These are phyloP conservation scores for Drosophila willistoni DNA, from an alignment of 1,140 invertebrate genomes.

Conservation along the genomic window DNA sequence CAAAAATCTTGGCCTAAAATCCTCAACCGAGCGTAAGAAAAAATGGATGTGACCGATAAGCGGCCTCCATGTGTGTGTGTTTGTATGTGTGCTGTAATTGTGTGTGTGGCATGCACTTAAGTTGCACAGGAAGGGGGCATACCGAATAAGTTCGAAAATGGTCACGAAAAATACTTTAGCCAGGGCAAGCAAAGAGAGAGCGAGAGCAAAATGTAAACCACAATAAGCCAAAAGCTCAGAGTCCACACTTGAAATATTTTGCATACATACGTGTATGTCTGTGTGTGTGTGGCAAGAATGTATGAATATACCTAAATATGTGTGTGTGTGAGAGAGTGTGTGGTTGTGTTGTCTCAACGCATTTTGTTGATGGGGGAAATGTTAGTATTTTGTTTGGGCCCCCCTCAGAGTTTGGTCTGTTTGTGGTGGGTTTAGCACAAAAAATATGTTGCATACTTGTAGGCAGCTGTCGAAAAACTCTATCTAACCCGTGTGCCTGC, in stretches of 20 bases:
- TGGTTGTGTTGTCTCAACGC: conserved; percentile 28
- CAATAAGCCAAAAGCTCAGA: conserved; percentile 62
- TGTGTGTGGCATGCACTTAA: conserved; percentile 71
- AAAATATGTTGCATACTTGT: conserved; percentile 73
- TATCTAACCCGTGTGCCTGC: neutral
- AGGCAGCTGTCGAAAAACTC: conserved; percentile 61
- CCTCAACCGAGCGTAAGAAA: conserved; percentile 46
- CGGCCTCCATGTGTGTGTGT: conserved; percentile 12
- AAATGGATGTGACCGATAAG: conserved; percentile 77
- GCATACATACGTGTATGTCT: conserved; percentile 24
- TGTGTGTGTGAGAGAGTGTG: conserved; percentile 16
- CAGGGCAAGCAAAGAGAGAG: neutral
- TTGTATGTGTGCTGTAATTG: conserved; percentile 5
- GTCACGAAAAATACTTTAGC: conserved; percentile 48
- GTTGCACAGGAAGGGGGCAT: conserved; percentile 55
- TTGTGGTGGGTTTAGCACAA: conserved; percentile 48
- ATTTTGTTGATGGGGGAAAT: conserved; percentile 46
- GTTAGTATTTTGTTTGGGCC: conserved; percentile 21
- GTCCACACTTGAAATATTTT: conserved; percentile 31
- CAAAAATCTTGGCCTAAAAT: conserved; percentile 75
- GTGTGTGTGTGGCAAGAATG: conserved; percentile 27
- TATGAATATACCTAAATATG: neutral
- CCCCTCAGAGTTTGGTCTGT: neutral
- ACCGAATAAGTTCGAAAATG: conserved; percentile 68
- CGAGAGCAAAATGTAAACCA: conserved; percentile 52